Conservation (phyloP, 2,888 invertebrate genomes). For the Spialia ferax region DNA sequence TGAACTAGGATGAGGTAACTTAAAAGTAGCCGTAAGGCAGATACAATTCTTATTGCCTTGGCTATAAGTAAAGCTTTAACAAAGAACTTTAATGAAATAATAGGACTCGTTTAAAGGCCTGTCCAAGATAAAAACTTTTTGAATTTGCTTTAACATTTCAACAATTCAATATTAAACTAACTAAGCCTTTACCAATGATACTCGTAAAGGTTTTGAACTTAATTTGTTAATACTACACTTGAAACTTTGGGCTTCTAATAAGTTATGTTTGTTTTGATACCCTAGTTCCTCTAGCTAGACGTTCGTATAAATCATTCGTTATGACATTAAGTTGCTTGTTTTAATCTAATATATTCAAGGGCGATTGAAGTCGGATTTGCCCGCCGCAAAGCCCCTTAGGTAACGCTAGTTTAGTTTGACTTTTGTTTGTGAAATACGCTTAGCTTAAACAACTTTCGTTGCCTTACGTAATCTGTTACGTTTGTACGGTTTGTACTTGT, state of each 20-base stretch:
- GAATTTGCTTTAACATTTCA: too few relatives aligned
- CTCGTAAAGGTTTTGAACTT: too few relatives aligned
- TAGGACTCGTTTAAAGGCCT: too few relatives aligned
- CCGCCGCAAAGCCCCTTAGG: neutral
- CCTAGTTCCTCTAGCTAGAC: neutral
- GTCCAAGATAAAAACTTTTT: too few relatives aligned
- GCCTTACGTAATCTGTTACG: constrained; percentile 27
- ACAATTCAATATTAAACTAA: too few relatives aligned
- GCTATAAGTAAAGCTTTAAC: too few relatives aligned
- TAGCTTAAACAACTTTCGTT: constrained; percentile 30
- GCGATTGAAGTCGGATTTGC: neutral
- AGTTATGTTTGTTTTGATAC: neutral
- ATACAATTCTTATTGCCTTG: too few relatives aligned
- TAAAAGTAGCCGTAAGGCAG: too few relatives aligned
- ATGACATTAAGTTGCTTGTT: constrained; percentile 4
- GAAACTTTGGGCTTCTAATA: neutral
- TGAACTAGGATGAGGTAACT: neutral
- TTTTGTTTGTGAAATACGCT: constrained; percentile 11
- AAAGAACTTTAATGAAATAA: too few relatives aligned
- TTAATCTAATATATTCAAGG: constrained; percentile 3
- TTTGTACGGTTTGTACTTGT: constrained; percentile 7
- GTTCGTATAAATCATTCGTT: neutral
- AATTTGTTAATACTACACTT: neutral
- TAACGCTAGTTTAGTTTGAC: neutral
- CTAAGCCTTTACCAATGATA: neutral